Base-by-base conservation (phyloP, 2,113 vertebrate genomes). In the Fregata magnificens region DNA sequence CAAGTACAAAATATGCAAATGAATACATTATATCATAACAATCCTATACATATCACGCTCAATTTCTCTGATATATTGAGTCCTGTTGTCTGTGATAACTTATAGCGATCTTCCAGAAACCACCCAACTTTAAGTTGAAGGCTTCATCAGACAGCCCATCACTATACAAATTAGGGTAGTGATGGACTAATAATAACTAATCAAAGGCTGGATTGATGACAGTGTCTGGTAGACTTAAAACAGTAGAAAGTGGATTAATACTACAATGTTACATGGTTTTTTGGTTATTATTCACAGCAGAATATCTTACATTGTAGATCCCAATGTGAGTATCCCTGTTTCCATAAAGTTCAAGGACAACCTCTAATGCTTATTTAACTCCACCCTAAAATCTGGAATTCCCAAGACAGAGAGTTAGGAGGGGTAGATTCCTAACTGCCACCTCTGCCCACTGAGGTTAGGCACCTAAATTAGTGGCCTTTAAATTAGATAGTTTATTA, bases 1-100 rank as follows among this genome's bases (percentile, higher is more conserved):
- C 55, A 82, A 83, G 52, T 89, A 76, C 18, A 82, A 93, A 91
- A 82, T 69, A 93, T 69, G 44, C 65, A 96, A 71, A 89, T 59
- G 20, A 93, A 86, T 36, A 67, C 21, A 71, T 82, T 74, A 29
- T 59, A 86, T 66, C 38, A 53, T 82, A 87, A 50, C 36, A 82
- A 63, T 72, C 24, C 61, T 85, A 69, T 66, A 70, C 19, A 44
- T 42, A 88, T 26, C 32, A 56, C 2, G 2, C 28, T 56, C 66
- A 69, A 5, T 53, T 66, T 78, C 47, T 71, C 42, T 56, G 10
- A 40, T 80, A 24, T 36, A 52, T 47, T 67, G 38, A 70, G 34
- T 53, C 45, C 18, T 78, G 49, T n/a, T 88, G 5, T 73, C 65
- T 58, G 21, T 52, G 44, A 59, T 34, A 91, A 76, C 32, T 52